Base-by-base conservation (phyloP, 2,888 invertebrate species). In the Calliphora vomitoria region DNA sequence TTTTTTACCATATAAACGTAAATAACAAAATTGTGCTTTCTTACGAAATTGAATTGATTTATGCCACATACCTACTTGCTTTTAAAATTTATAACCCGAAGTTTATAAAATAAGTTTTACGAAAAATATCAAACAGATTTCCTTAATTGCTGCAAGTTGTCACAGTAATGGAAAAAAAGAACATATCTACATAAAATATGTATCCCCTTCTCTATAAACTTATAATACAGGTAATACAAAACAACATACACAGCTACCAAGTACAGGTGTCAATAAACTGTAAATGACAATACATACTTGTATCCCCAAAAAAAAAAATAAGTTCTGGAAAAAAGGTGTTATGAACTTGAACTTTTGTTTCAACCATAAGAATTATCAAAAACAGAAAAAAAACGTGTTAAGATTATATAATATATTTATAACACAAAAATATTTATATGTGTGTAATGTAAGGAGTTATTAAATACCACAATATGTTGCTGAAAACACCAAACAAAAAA, bases 221-320 rank as follows among this genome's bases (percentile, higher is more conserved):
- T 8, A 50, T 47, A 35, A 38, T 47, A 62, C 15, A 38, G 20
- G 64, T 55, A 25, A 2, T 25, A 25, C 25, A 25, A 25, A 44
- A 18, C 35, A 74, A 8, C 15, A 10, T 50, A 44, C 25, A 76
- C 76, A n/a, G n/a, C n/a, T n/a, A n/a, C n/a, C n/a, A n/a, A n/a
- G n/a, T n/a, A n/a, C n/a, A 71, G 53, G 64, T 83, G 76, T 83
- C 82, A 83, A 83, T 71, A 83, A 83, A 76, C 82, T 71, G 71
- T 55, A 83, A 76, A 18, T 50, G 76, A 75, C 50, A 41, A 38
- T 50, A 38, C 18, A 20, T 20, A 4, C 58, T 6, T 3, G 58
- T 53, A 44, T 8, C 50, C 10, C 50, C 60, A 18, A 18, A 47
- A 60, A 60, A 60, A 31, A 58, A 15, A 31, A 31, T 1, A 69